phyloP scores from a whole-genome alignment of 2,113 vertebrate genomes.

The Zootoca vivipara region DNA sequence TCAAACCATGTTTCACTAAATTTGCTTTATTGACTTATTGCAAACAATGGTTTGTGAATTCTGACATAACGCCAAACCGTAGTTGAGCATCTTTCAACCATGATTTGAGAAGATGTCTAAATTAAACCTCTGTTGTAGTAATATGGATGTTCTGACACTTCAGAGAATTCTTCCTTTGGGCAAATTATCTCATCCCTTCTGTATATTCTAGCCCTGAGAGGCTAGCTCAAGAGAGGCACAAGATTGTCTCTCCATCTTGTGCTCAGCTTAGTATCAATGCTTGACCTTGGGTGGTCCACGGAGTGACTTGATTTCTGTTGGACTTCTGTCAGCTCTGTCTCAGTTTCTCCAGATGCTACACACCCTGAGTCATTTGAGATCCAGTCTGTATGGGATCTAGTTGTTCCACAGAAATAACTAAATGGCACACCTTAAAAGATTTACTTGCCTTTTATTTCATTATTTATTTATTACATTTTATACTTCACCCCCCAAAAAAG shows the following conservation, averaged over 20 bases:
- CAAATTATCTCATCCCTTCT: not conserved
- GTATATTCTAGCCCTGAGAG: not conserved
- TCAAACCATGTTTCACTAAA: not conserved
- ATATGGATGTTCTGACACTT: not conserved
- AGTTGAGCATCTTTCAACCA: not conserved
- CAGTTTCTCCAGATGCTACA: not conserved
- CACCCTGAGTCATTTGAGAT: not conserved
- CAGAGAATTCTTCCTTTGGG: too few relatives aligned
- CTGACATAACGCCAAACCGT: not conserved
- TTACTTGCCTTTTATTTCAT: not conserved
- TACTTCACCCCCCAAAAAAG: too few relatives aligned
- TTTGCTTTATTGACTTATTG: not conserved
- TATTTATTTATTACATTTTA: too few relatives aligned
- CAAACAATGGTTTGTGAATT: not conserved
- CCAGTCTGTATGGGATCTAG: not conserved
- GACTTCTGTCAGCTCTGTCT: not conserved
- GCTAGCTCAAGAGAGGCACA: not conserved
- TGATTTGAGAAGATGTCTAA: not conserved
- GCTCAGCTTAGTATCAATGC: not conserved
- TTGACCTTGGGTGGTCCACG: not conserved
- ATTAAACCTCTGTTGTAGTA: not conserved
- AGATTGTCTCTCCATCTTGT: not conserved
- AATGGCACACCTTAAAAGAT: not conserved
- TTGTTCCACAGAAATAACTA: not conserved
- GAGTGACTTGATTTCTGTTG: not conserved